Conservation (phyloP, 2,797 vertebrate species). For the Lepus townsendii region DNA sequence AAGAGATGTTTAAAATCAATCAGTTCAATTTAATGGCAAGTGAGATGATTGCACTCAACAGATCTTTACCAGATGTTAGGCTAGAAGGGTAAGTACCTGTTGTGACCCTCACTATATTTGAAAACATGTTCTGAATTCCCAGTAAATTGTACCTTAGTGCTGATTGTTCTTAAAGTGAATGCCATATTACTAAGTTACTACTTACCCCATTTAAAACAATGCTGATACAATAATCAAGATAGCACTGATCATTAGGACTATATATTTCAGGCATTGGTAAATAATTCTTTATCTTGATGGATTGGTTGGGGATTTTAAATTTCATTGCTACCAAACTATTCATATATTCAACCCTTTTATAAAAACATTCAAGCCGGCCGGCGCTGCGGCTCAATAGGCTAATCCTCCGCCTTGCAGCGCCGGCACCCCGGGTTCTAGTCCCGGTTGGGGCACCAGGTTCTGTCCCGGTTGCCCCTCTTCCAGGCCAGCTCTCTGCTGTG, state of each 20-base stretch:
- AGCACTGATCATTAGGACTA: slow-evolving; percentile 28
- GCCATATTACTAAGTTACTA: not conserved
- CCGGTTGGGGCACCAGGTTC: no score
- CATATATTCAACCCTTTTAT: not conserved
- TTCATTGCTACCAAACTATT: slow-evolving; percentile 59
- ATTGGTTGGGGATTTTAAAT: slow-evolving; percentile 57
- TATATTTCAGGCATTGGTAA: slow-evolving; percentile 54
- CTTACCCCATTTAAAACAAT: not conserved
- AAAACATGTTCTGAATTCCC: slow-evolving; percentile 51
- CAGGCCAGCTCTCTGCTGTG: no score
- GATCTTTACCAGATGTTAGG: slow-evolving; percentile 97
- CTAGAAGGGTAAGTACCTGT: slow-evolving; percentile 95
- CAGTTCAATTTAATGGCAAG: slow-evolving; percentile 99
- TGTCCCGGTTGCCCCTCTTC: no score
- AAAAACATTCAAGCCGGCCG: not conserved
- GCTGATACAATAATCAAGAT: slow-evolving; percentile 20
- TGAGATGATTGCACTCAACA: slow-evolving; percentile 98
- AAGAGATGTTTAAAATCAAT: slow-evolving; percentile 99
- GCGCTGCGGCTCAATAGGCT: no score
- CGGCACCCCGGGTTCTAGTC: no score
- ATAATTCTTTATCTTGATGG: slow-evolving; percentile 38
- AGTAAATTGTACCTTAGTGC: slow-evolving; percentile 24
- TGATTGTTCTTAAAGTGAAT: slow-evolving; percentile 44
- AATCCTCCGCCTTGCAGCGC: no score
- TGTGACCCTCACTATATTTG: slow-evolving; percentile 64